Evolutionary conservation across 2,797 vertebrate species (phyloP).

Genomic region (Prunella strophiata): DNA sequence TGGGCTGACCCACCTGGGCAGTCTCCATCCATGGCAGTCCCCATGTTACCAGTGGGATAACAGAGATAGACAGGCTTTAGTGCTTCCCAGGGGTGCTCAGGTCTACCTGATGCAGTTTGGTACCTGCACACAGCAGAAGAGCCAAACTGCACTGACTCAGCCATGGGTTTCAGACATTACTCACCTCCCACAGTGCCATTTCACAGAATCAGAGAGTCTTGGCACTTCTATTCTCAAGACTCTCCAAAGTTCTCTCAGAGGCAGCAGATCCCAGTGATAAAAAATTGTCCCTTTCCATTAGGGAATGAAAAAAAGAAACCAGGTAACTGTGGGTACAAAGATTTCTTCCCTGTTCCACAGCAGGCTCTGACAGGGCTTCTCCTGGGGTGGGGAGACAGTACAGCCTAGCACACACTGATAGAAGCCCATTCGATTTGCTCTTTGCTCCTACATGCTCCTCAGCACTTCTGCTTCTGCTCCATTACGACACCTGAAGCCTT

Average conservation of each 20-base stretch:
- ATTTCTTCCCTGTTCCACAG: not conserved
- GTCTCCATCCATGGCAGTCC: not conserved
- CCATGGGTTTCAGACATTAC: not conserved
- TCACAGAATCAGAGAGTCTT: not conserved
- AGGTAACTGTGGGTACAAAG: not conserved
- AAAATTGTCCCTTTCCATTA: not conserved
- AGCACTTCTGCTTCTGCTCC: not conserved
- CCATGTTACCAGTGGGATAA: not conserved
- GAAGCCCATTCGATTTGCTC: not conserved
- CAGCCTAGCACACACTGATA: not conserved
- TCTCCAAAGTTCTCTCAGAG: not conserved
- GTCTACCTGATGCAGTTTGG: not conserved
- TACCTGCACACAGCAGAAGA: not conserved
- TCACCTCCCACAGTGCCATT: not conserved
- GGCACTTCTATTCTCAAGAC: not conserved
- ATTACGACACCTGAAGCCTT: not conserved
- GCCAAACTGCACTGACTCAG: not conserved
- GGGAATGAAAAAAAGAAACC: not conserved
- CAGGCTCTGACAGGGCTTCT: not conserved
- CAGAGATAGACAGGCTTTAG: not conserved
- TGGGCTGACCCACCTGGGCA: not conserved
- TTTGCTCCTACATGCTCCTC: not conserved
- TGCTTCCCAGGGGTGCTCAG: not conserved
- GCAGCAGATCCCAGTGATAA: not conserved
- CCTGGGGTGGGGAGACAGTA: not conserved